Percentiles rank a stretch among this genome's conserved stretches.
These are phyloP conservation scores for Coecobrya sp. DNA, from an alignment of 2,888 invertebrate species.

Conservation along the genomic window DNA sequence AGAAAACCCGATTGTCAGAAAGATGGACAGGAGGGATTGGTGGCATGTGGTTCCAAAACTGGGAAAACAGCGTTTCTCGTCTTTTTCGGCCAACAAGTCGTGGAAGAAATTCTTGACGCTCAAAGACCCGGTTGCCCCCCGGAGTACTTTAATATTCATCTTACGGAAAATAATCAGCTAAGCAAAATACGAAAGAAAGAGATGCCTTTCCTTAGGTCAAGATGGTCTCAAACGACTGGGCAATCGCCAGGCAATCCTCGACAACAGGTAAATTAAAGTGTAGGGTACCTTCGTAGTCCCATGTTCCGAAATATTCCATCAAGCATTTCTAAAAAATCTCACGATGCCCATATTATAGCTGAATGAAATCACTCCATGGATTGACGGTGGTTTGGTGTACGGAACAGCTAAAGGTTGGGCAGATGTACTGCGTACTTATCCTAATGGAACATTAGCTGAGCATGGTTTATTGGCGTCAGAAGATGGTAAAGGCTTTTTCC, in stretches of 20 bases:
- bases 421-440: constrained; percentile 89
- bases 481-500: constrained; percentile 88
- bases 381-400: constrained; percentile 90
- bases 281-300: background rate
- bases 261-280: constrained; percentile 88
- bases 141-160: constrained; percentile 90
- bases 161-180: constrained; percentile 88
- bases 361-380: constrained; percentile 90
- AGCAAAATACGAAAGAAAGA: constrained; percentile 86
- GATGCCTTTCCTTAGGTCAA: constrained; percentile 89
- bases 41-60: constrained; percentile 88
- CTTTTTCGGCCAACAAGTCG: constrained; percentile 90
- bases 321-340: background rate
- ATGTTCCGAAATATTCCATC: background rate
- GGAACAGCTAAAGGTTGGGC: constrained; percentile 90
- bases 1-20: constrained; percentile 87
- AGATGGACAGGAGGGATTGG: constrained; percentile 3
- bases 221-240: constrained; percentile 89
- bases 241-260: constrained; percentile 90
- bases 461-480: constrained; percentile 88
- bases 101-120: constrained; percentile 90
- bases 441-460: constrained; percentile 88
- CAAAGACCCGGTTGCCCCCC: constrained; percentile 90
- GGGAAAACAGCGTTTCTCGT: constrained; percentile 90
- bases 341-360: constrained; percentile 87